These are phyloP conservation scores for Thalpophila matura DNA, from an alignment of 2,888 invertebrate species.

Conservation along the genomic window DNA sequence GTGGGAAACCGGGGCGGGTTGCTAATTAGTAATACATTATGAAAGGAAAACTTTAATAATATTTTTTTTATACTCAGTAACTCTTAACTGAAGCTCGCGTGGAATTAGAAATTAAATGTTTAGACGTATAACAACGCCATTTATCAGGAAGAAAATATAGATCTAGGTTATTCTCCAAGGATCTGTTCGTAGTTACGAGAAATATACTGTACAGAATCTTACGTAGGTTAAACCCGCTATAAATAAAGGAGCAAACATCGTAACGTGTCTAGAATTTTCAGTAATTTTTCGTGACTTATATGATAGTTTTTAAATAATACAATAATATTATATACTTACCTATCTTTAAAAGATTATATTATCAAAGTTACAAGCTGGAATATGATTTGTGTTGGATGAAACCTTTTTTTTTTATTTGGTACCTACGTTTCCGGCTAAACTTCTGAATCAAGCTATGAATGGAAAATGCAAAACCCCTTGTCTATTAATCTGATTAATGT, in stretches of 20 bases:
- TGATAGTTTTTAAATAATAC: conserved; percentile 39
- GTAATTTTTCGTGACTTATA: conserved; percentile 28
- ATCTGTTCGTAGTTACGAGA: conserved; percentile 47
- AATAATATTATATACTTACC: conserved; percentile 2
- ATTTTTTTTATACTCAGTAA: conserved; percentile 13
- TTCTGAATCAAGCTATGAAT: too few species aligned
- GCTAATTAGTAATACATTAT: too few species aligned
- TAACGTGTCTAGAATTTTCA: conserved; percentile 43
- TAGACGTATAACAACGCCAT: conserved; percentile 45
- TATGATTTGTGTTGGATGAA: not conserved
- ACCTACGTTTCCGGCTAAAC: too few species aligned
- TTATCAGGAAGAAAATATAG: conserved; percentile 59
- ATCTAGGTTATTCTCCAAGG: conserved; percentile 58
- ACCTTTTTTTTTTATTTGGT: too few species aligned
- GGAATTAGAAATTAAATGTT: conserved; percentile 56
- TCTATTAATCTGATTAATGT: too few species aligned
- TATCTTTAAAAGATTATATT: conserved; percentile 5
- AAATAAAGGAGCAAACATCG: conserved; percentile 57
- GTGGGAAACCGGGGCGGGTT: too few species aligned
- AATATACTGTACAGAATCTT: conserved; percentile 50
- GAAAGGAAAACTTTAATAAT: not conserved
- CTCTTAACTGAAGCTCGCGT: conserved; percentile 18
- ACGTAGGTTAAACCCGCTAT: conserved; percentile 50
- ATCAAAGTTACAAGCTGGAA: not conserved
- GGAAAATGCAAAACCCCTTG: too few species aligned